Base-by-base conservation (phyloP, 23 tunicate genomes). In the Aplidium turbinatum region DNA sequence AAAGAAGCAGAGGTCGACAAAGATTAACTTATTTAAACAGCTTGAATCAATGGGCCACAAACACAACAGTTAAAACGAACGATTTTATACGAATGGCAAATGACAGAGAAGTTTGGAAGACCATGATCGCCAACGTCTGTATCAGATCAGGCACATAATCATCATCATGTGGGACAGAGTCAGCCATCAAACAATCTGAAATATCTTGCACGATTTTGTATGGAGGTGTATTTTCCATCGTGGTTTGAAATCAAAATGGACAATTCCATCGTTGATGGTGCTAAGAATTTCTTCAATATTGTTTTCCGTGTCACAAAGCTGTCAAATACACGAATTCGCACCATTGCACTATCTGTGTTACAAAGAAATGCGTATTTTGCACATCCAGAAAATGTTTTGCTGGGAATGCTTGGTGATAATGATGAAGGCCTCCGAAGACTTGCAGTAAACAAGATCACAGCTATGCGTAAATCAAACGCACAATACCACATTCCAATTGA, bases 281-380 rank as follows among this genome's bases (percentile, higher is more conserved):
- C 70, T 23, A 72, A 42, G 28, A 72, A 22, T 72, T 72, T 42
- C 70, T 72, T 47, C 21, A 47, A 72, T 21, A 4, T 72, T 33
- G 70, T 72, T 18, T 19, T 24, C 21, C 62, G 70, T 21, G 20
- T 55, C 25, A 24, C n/a, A 3, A 33, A 56, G 70, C 21, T 68
- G 18, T 31, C 77, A 45, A 26, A 72, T n/a, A 72, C 6, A 13
- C 9, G 29, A 47, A 72, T 20, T 72, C 35, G 42, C 7, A 4
- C 40, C 5, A 27, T 30, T 20, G 77, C 77, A 3, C 22, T 72
- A 53, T 3, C 25, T 4, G 63, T 42, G 25, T 11, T 20, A 26
- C 62, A 72, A 47, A 72, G 33, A 72, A 56, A 72, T 36, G 13
- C 77, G 54, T 72, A 29, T 72, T 72, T 72, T 72, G 77, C 77